Evolutionary conservation across 2,888 invertebrate species (phyloP).

Genomic region (Ormyrus pomaceus): DNA sequence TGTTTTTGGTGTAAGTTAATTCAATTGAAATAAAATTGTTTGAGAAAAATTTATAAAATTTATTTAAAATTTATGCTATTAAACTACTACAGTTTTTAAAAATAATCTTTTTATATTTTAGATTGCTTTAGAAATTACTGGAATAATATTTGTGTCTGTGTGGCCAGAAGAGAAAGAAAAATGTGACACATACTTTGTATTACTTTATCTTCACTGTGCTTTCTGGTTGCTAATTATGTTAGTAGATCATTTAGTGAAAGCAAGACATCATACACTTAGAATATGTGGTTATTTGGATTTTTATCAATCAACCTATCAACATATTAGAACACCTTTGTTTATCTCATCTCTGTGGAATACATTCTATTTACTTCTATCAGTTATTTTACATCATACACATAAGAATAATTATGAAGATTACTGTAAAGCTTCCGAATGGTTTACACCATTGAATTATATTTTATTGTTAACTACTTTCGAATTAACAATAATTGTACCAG

Average conservation of each 20-base stretch:
- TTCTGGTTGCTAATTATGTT: constrained; percentile 70
- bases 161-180: constrained; percentile 71
- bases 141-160: constrained; percentile 70
- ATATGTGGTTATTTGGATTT: constrained; percentile 84
- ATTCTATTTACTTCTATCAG: constrained; percentile 69
- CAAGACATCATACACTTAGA: constrained; percentile 79
- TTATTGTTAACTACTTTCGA: constrained; percentile 78
- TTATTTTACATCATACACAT: constrained; percentile 71
- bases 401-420: constrained; percentile 75
- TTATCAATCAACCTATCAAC: constrained; percentile 79
- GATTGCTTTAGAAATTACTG: constrained; percentile 69
- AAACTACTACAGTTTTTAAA: not conserved
- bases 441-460: constrained; percentile 72
- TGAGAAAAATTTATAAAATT: not conserved
- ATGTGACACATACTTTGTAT: constrained; percentile 73
- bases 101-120: constrained; percentile 57
- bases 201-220: constrained; percentile 70
- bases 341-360: constrained; percentile 79
- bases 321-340: constrained; percentile 80
- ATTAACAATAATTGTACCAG: constrained; percentile 73
- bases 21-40: too few species aligned
- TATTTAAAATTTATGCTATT: not conserved
- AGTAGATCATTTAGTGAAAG: constrained; percentile 78
- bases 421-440: constrained; percentile 74
- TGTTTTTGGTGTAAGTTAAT: constrained; percentile 67